Base-by-base conservation (phyloP, 2,888 invertebrate species). In the Encarsia formosa region DNA sequence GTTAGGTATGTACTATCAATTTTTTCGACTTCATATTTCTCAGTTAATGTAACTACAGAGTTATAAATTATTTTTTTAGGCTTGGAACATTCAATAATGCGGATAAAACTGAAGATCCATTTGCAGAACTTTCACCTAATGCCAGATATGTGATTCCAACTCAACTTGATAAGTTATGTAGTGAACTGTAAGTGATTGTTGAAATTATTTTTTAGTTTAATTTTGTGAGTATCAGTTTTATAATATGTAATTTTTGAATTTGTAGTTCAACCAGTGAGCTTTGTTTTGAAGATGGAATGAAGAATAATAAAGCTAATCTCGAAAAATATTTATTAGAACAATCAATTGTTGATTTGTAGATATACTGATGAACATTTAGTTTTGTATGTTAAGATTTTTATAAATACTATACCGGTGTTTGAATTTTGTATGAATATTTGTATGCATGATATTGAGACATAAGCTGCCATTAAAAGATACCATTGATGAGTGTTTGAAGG, bases 81-180 rank as follows among this genome's bases (percentile, higher is more conserved):
- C 50, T 70, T 15, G 65, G 66, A 58, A 64, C 62, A 23, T 62
- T 63, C 47, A 59, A 62, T 16, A 52, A 46, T 41, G 51, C 44
- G 16, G 58, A 59, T 34, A 57, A 53, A 31, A 43, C 39, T 15
- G 52, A 56, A 5, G 69, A 70, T 61, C 69, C 69, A 23, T 69
- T 69, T 42, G 48, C 56, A 24, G 62, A 64, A 53, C 60, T 69
- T 26, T 65, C 66, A 20, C 61, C 66, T 29, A 61, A 65, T 39
- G 61, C 54, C 4, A 65, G 69, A 47, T 70, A 65, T 45, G 44
- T 59, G 22, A 60, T 70, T 56, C 69, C 69, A 31, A 60, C 61
- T 56, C 66, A 70, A 49, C 56, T 70, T 22, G 53, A 48, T 22
- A 61, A 63, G 26, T 42, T 69, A 5, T 66, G 64, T 35, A 60